Base-by-base conservation (phyloP, 1,140 invertebrate species). In the Galleria mellonella region DNA sequence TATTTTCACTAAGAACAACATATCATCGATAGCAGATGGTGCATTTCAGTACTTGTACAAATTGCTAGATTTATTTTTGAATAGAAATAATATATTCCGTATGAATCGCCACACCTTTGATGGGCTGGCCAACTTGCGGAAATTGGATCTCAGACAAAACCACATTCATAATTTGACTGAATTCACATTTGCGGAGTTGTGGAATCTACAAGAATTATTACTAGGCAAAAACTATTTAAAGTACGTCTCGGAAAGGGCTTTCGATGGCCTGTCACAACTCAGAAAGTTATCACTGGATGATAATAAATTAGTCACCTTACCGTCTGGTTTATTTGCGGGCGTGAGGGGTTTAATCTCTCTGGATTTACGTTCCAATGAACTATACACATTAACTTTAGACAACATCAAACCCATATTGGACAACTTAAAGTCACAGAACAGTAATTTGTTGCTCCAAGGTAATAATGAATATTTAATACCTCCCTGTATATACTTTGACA, bases 381-480 rank as follows among this genome's bases (percentile, higher is more conserved):
- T 95, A 47, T 88, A 90, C 58, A 92, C 91, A n/a, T 86, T 95
- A 62, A 92, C 91, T 50, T 90, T 90, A 66, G 90, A 92, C 41
- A 92, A 91, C 43, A 86, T 94, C 44, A 88, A 88, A 48, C 92
- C 92, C 14, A 89, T 94, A 71, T 85, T 93, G 59, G 89, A 90
- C 59, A 94, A 94, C 78, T 88, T 94, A 65, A 92, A 92, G 74
- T 91, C 92, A 59, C 84, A 72, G 38, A 89, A 89, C 51, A 92
- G 92, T 65, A 89, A 91, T 84, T 89, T 95, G 66, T 89, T 91
- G 61, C 71, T 94, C 35, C 90, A 91, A 88, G 92, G 94, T 95
- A 81, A 93, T 91, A 59, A 72, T 72, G 58, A 75, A 72, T 78
- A 69, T 67, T 73, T 73, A 72, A 76, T 70, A 71, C 45, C 47